A percentile compares a stretch with the other conserved stretches of the same genome.
Conservation (phyloP, 2,797 vertebrate genomes). For the Epinephelus malabaricus region DNA sequence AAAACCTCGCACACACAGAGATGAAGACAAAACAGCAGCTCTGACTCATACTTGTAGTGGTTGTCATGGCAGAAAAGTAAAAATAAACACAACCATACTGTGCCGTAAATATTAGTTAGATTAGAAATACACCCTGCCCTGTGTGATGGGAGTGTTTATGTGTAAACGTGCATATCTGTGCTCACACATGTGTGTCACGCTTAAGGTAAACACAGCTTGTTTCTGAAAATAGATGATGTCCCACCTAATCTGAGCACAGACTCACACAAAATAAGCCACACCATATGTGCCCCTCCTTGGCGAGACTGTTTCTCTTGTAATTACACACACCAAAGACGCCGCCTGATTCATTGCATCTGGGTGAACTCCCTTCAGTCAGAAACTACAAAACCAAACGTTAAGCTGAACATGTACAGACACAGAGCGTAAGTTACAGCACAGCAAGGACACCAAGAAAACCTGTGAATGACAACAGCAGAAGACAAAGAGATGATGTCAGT, state of each 20-base stretch:
- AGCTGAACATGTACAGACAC: conserved; percentile 4
- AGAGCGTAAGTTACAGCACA: conserved; percentile 7
- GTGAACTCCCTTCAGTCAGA: conserved; percentile 47
- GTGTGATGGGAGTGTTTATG: background rate
- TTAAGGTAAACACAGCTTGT: conserved; percentile 33
- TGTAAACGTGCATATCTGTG: background rate
- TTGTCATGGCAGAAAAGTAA: conserved; percentile 28
- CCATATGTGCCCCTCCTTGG: conserved; percentile 51
- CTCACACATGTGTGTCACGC: background rate
- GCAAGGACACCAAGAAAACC: background rate
- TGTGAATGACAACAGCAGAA: background rate
- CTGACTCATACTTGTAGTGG: conserved; percentile 44
- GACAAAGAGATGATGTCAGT: conserved; percentile 6
- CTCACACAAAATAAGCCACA: conserved; percentile 32
- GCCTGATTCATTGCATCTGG: conserved; percentile 43
- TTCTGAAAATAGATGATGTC: conserved; percentile 34
- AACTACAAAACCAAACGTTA: conserved; percentile 16
- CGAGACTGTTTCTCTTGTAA: conserved; percentile 48
- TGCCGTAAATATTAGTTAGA: conserved; percentile 28
- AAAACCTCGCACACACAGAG: conserved; percentile 16
- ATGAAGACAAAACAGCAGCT: conserved; percentile 7
- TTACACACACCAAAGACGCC: conserved; percentile 42
- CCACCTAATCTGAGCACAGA: conserved; percentile 42
- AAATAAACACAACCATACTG: conserved; percentile 46
- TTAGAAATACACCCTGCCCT: background rate